These are phyloP conservation scores for Gasterosteus nipponicus DNA, from an alignment of 2,113 vertebrate species.

Conservation along the genomic window DNA sequence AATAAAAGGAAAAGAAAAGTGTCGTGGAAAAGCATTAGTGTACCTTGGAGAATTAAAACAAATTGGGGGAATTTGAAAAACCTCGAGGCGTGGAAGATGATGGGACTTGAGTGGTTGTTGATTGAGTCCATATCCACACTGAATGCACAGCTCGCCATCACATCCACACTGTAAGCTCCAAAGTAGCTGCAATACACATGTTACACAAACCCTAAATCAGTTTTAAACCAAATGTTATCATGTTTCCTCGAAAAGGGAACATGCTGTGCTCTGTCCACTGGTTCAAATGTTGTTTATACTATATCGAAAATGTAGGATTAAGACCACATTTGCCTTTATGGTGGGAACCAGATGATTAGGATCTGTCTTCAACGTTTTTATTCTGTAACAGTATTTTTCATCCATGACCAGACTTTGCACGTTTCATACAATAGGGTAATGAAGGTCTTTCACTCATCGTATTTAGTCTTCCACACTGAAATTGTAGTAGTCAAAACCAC, in stretches of 20 bases:
- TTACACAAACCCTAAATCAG: neutral
- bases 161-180: slow-evolving; percentile 75
- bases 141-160: slow-evolving; percentile 78
- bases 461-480: neutral
- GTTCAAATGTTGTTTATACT: neutral
- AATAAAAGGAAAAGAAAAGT: too few relatives aligned
- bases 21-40: neutral
- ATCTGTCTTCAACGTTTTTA: neutral
- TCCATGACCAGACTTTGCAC: neutral
- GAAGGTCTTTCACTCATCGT: neutral
- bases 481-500: neutral
- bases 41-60: slow-evolving; percentile 56
- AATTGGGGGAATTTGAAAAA: slow-evolving; percentile 64
- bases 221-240: neutral
- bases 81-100: slow-evolving; percentile 74
- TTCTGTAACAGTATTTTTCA: neutral
- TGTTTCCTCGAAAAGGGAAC: neutral
- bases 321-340: neutral
- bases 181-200: slow-evolving; percentile 57
- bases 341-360: too few relatives aligned
- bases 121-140: slow-evolving; percentile 79
- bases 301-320: neutral
- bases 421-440: neutral
- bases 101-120: slow-evolving; percentile 72
- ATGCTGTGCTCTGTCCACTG: neutral